Percentiles rank a stretch among this genome's conserved stretches.
These are phyloP conservation scores for Musca domestica DNA, from an alignment of 1,140 invertebrate species.

Conservation along the genomic window DNA sequence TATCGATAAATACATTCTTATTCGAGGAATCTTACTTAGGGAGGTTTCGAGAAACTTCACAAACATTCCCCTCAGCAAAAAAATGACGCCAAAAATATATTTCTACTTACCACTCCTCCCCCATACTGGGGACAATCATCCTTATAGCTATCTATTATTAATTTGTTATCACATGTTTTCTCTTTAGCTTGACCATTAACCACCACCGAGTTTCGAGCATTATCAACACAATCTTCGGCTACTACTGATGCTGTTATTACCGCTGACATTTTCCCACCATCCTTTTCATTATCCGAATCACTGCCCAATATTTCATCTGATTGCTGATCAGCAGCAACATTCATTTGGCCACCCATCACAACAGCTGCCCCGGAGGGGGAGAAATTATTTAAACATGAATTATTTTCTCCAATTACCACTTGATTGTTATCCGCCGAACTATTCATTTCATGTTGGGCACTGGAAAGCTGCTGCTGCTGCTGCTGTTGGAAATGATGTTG, in stretches of 20 bases:
- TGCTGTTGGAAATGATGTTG: conserved; percentile 38
- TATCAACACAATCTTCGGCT: conserved; percentile 1
- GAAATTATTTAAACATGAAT: neutral
- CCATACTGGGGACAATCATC: too few relatives aligned
- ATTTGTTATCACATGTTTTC: conserved; percentile 1
- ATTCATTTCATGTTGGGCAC: neutral
- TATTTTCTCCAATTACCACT: neutral
- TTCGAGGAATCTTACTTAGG: too few relatives aligned
- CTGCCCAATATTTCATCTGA: neutral
- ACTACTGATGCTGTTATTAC: too few relatives aligned
- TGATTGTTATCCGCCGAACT: too few relatives aligned
- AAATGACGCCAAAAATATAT: too few relatives aligned
- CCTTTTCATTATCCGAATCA: conserved; percentile 18
- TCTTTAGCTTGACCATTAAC: neutral
- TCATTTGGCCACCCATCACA: neutral
- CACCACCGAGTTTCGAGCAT: neutral
- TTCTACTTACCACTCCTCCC: too few relatives aligned
- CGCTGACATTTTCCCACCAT: conserved; percentile 24
- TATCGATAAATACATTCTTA: too few relatives aligned
- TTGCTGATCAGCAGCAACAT: conserved; percentile 8
- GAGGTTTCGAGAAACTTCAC: too few relatives aligned
- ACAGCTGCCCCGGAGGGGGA: neutral
- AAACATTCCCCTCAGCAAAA: too few relatives aligned
- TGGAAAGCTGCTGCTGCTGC: neutral
- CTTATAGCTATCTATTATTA: neutral